Evolutionary conservation across 2,797 vertebrate species (phyloP).

Genomic region (Coreius guichenoti): DNA sequence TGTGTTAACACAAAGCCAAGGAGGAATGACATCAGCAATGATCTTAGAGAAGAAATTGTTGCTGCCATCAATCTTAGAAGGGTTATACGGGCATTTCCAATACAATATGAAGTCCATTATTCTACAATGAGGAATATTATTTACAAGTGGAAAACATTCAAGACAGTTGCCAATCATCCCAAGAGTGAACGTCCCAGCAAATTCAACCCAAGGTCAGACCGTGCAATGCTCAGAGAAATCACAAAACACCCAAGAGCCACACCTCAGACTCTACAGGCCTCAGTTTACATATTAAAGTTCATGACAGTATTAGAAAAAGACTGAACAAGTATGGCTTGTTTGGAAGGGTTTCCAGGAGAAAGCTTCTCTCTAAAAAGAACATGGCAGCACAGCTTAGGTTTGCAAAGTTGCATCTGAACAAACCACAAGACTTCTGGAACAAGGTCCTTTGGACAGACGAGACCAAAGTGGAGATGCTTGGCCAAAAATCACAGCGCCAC

Average conservation of each 20-base stretch:
- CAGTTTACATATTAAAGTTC: neutral
- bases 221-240: neutral
- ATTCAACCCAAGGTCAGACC: neutral
- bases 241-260: accelerated
- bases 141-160: too few species aligned
- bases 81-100: neutral
- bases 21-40: neutral
- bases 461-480: neutral
- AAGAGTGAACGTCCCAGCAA: neutral
- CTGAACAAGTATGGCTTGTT: neutral
- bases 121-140: too few species aligned
- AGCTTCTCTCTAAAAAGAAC: neutral
- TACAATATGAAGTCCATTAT: too few species aligned
- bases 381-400: neutral
- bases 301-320: neutral
- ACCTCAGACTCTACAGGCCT: neutral
- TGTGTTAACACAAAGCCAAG: neutral
- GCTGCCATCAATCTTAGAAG: too few species aligned
- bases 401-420: neutral
- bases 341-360: neutral
- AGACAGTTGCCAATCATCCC: neutral
- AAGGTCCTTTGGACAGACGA: neutral
- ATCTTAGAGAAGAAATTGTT: neutral
- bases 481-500: neutral
- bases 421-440: neutral